Conservation (phyloP, 2,888 invertebrate genomes). For the Mesorhabditis sp. region DNA sequence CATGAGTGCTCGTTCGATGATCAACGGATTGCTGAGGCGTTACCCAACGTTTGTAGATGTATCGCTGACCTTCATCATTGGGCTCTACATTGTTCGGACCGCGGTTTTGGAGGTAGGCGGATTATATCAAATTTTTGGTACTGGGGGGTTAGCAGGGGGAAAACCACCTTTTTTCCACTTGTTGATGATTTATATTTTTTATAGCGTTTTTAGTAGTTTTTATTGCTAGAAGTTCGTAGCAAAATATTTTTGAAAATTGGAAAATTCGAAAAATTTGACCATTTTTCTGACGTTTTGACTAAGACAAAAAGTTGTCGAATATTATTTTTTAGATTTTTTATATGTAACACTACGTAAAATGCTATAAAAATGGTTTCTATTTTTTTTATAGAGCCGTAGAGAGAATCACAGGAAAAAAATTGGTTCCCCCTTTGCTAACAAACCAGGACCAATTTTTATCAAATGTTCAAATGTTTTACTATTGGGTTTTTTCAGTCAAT, state of each 20-base stretch:
- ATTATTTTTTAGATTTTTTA: no score
- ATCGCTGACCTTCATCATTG: conserved; percentile 24
- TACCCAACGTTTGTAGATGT: conserved; percentile 27
- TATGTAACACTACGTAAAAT: no score
- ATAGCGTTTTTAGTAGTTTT: not conserved
- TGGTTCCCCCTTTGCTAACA: no score
- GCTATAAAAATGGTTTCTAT: no score
- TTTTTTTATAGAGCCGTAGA: no score
- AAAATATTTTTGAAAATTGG: no score
- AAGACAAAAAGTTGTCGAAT: no score
- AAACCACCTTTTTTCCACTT: not conserved
- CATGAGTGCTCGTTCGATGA: not conserved
- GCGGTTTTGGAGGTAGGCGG: conserved; percentile 10
- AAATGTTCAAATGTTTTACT: not conserved
- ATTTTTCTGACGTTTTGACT: no score
- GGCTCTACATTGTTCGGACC: conserved; percentile 8
- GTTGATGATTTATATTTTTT: not conserved
- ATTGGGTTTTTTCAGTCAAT: not conserved
- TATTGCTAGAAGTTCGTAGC: no score
- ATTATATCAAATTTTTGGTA: not conserved
- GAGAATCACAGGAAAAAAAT: no score
- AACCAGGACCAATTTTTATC: not conserved
- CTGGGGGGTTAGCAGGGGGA: not conserved
- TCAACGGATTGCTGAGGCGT: not conserved
- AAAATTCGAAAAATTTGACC: no score